Evolutionary conservation across 37 sponge, comb jelly and placozoan species (phyloP), one percentile per base, ranked within the genome.

Genomic region (Crambe crambe): DNA sequence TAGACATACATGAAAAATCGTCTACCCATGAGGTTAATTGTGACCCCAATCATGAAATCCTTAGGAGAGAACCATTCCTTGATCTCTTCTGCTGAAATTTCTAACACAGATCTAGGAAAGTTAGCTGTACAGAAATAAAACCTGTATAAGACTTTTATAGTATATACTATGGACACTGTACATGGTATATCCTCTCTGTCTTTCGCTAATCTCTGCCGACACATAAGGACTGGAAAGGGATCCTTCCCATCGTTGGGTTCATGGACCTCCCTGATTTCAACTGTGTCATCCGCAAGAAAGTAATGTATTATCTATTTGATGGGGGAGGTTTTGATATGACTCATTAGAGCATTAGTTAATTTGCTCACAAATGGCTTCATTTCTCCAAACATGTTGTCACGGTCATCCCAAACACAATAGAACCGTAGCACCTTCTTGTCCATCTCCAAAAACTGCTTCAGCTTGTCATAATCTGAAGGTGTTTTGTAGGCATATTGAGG

Each of bases 381-480:
- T 61, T 95, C 99, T 73, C 99, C 99, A 81, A 98, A 98, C 93
- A 96, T 94, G 71, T 73, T 92, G 82, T 96, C 93, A 38, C 99
- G 82, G 75, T 98, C 99, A 56, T 98, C 99, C 96, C 96, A 98
- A 54, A 98, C 90, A 38, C 90, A 90, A 74, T 86, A 89, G 93
- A 98, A 98, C 20, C 92, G 59, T 72, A 98, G 74, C 34, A 97
- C 98, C 30, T 98, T 86, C 26, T 94, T 63, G 72, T 98, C 99
- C 86, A 98, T 37, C 71, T 86, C 83, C 62, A 98, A 37, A 72
- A 98, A 98, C 91, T 96, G 88, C 59, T 84, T 93, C 83, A 98
- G 85, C 78, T 96, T 98, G 81, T 98, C 99, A 58, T 80, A 93
- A 56, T 58, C 63, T 37, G 92, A 80, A 4, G 92, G 94, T 8